Conservation (phyloP, 2,888 invertebrate species). For the Andrena marginata region DNA sequence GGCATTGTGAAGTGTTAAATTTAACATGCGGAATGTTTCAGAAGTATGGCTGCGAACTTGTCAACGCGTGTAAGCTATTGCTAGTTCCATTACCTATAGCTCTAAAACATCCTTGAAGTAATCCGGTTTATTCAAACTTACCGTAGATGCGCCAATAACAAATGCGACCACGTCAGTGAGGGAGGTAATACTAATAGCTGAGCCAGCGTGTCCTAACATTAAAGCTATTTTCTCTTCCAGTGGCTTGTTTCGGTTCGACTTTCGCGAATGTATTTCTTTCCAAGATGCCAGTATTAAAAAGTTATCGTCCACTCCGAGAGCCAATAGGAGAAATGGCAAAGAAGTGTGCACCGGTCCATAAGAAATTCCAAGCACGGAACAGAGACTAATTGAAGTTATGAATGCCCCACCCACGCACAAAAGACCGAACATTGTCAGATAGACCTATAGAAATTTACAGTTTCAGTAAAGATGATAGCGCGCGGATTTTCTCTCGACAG, state of each 20-base stretch:
- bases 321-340: constrained; percentile 92
- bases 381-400: constrained; percentile 89
- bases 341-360: constrained; percentile 94
- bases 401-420: constrained; percentile 91
- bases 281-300: constrained; percentile 94
- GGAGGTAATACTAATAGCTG: constrained; percentile 93
- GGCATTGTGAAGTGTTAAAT: neutral
- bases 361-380: constrained; percentile 89
- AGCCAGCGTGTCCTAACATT: constrained; percentile 92
- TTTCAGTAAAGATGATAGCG: neutral
- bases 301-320: constrained; percentile 93
- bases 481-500: neutral
- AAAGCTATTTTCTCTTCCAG: constrained; percentile 89
- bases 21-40: neutral
- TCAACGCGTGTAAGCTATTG: too few species aligned
- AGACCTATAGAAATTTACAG: constrained; percentile 83
- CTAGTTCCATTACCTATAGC: too few species aligned
- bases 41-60: neutral
- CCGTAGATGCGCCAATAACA: constrained; percentile 91
- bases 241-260: constrained; percentile 86
- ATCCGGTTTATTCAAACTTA: constrained; percentile 79
- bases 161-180: constrained; percentile 93
- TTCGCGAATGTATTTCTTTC: constrained; percentile 87
- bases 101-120: too few species aligned
- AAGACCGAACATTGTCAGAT: constrained; percentile 89